phyloP scores from a whole-genome alignment of 2,888 invertebrate genomes.

The Quadroppia sp. region DNA sequence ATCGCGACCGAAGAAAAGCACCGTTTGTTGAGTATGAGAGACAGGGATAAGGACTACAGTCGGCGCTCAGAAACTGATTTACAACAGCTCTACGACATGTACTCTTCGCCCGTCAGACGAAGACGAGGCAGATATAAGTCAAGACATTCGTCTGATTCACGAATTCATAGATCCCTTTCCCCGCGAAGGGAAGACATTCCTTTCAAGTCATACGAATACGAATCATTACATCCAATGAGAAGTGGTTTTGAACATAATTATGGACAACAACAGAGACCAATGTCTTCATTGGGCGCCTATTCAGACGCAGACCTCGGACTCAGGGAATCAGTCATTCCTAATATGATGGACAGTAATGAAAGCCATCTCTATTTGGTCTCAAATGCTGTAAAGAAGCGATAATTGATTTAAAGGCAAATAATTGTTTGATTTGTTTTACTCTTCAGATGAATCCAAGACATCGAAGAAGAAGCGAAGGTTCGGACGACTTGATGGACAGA shows the following conservation, averaged over 20 bases:
- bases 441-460: slow-evolving; percentile 38
- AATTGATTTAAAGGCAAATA: not conserved
- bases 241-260: slow-evolving; percentile 21
- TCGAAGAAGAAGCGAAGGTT: slow-evolving; percentile 46
- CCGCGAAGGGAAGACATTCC: slow-evolving; percentile 35
- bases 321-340: slow-evolving; percentile 38
- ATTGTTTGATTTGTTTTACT: not conserved
- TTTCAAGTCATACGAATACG: slow-evolving; percentile 46
- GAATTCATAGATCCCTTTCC: slow-evolving; percentile 2
- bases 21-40: slow-evolving; percentile 35
- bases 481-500: slow-evolving; percentile 39
- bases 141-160: slow-evolving; percentile 27
- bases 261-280: slow-evolving; percentile 25
- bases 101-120: slow-evolving; percentile 20
- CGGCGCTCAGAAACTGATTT: slow-evolving; percentile 42
- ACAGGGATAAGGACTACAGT: slow-evolving; percentile 36
- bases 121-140: slow-evolving; percentile 20
- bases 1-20: slow-evolving; percentile 48
- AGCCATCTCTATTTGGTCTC: slow-evolving; percentile 12
- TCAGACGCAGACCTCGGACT: slow-evolving; percentile 17
- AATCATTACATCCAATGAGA: slow-evolving; percentile 42
- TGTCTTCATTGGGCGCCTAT: slow-evolving; percentile 38
- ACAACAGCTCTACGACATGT: slow-evolving; percentile 36
- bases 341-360: slow-evolving; percentile 38
- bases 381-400: not conserved